Conservation (phyloP, 2,113 vertebrate species). For the Cisticola juncidis region DNA sequence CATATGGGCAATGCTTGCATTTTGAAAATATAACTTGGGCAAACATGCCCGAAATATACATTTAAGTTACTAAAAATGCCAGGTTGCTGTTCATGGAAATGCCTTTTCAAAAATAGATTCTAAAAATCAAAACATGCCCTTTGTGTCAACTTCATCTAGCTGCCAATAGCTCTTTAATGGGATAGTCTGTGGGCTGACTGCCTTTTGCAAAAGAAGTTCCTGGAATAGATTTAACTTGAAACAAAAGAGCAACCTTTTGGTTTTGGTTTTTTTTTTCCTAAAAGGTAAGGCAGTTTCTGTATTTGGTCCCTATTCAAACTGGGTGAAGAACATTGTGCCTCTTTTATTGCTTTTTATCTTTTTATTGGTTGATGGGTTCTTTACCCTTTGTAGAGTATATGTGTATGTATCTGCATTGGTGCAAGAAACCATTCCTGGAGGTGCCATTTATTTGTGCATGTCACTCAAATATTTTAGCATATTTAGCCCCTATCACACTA, state of each 20-base stretch:
- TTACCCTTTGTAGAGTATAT: background rate
- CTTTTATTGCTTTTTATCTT: background rate
- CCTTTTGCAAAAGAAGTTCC: background rate
- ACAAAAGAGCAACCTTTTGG: background rate
- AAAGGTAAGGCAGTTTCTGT: background rate
- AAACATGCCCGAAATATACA: slow-evolving; percentile 9
- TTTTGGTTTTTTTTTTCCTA: background rate
- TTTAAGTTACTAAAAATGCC: slow-evolving; percentile 60
- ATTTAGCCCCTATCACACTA: background rate
- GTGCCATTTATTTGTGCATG: background rate
- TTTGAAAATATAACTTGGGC: slow-evolving; percentile 38
- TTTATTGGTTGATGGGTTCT: background rate
- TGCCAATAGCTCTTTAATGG: background rate
- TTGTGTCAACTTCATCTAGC: background rate
- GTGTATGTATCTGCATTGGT: background rate
- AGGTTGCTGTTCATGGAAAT: background rate
- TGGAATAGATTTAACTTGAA: background rate
- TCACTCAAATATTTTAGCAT: background rate
- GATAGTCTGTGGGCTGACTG: background rate
- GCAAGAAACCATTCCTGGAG: background rate
- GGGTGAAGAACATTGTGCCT: background rate
- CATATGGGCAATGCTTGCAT: background rate
- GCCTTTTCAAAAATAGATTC: slow-evolving; percentile 22
- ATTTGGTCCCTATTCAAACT: background rate
- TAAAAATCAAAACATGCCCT: background rate